Evolutionary conservation across 2,888 invertebrate species (phyloP), one percentile per base, ranked within the genome.

Genomic region (Apoderus coryli): DNA sequence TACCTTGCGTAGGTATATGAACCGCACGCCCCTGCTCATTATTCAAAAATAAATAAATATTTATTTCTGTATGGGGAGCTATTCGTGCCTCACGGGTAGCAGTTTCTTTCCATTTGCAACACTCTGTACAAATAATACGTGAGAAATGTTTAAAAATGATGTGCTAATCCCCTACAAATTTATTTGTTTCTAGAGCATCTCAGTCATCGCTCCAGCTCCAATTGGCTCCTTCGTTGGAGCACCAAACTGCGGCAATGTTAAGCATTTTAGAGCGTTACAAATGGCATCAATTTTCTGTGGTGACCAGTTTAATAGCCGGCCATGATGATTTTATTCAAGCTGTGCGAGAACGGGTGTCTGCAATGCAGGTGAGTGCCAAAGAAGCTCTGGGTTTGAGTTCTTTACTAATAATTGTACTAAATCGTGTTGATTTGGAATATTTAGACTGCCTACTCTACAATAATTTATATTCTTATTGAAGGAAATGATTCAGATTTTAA

Each of bases 271-370:
- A 85, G 59, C 71, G 93, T 44, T 95, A 95, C 66, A 88, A 88
- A 60, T 92, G 92, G 92, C 86, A 88, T 54, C 85, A 89, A 57
- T 90, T 92, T 61, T 82, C 88, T 44, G 82, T 93, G 42, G 86
- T 93, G 38, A 89, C 89, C 27, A 86, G 88, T 37, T 80, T 85
- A 51, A 86, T 90, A 44, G 89, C 90, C 34, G 92, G 93, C 3
- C 86, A 92, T 59, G 86, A 88, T 53, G 90, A 92, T 59, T 93
- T 93, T 60, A 84, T 92, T 44, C 89, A 90, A 60, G 88, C 90
- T 30, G 82, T 92, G 34, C 66, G 89, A 33, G 88, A 89, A 57
- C 68, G 84, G 46, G 82, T 88, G 35, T 74, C 77, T 37, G 81
- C 79, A 40, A 75, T 82, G 65, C 84, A 85, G 66, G 74, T 71